Conservation (phyloP, 2,888 invertebrate species). For the Oasisia sp. region DNA sequence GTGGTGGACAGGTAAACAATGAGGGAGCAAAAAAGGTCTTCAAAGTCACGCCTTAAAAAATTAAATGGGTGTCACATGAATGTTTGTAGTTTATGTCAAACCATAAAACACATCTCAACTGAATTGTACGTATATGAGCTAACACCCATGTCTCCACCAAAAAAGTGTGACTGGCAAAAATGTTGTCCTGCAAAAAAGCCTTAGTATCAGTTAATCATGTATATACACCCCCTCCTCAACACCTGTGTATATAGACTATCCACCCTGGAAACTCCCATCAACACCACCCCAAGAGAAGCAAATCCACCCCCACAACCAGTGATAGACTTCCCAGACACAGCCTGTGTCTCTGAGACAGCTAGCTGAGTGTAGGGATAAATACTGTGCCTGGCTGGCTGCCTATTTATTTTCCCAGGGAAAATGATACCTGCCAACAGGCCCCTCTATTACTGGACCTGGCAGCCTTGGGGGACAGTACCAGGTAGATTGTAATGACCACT, state of each 20-base stretch:
- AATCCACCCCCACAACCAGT: neutral
- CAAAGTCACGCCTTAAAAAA: too few relatives aligned
- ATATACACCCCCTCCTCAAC: neutral
- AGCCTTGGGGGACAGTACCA: neutral
- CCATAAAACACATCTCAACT: too few relatives aligned
- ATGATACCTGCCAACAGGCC: neutral
- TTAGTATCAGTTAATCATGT: neutral
- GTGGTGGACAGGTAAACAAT: too few relatives aligned
- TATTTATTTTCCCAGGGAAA: constrained; percentile 8
- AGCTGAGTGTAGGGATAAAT: neutral
- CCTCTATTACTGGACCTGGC: neutral
- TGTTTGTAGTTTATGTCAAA: too few relatives aligned
- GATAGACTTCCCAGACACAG: neutral
- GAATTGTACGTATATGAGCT: too few relatives aligned
- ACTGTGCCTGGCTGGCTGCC: neutral
- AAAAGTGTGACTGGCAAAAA: too few relatives aligned
- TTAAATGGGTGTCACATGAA: too few relatives aligned
- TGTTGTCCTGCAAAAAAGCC: too few relatives aligned
- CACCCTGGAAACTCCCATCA: neutral
- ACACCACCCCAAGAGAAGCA: neutral
- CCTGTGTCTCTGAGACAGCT: neutral
- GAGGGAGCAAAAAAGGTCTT: too few relatives aligned
- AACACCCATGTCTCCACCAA: too few relatives aligned
- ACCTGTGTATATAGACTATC: too few relatives aligned
- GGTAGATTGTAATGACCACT: constrained; percentile 10